These are phyloP conservation scores for Anoplophora glabripennis DNA, from an alignment of 1,140 invertebrate species.

Conservation along the genomic window DNA sequence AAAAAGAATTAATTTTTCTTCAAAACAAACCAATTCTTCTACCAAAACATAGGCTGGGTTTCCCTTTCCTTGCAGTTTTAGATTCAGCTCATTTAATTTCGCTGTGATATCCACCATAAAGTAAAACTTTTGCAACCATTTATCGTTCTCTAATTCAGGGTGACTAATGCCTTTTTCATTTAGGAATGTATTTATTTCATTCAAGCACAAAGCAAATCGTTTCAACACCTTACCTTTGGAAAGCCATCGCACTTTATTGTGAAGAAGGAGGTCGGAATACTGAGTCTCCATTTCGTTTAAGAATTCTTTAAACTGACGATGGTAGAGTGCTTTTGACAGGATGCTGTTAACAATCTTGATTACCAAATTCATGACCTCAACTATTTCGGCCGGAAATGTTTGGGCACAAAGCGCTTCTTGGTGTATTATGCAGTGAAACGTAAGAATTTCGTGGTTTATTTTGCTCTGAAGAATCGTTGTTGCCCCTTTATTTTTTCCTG, in stretches of 20 bases:
- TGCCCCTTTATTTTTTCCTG: too few species aligned
- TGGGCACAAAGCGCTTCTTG: slow-evolving; percentile 35
- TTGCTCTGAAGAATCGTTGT: slow-evolving; percentile 33
- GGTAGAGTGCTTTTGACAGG: too few species aligned
- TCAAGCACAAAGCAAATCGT: slow-evolving; percentile 30
- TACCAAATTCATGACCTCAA: slow-evolving; percentile 34
- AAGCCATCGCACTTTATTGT: slow-evolving; percentile 41
- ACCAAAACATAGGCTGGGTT: slow-evolving; percentile 20
- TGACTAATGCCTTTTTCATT: slow-evolving; percentile 38
- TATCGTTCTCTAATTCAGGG: slow-evolving; percentile 38
- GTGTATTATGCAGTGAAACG: slow-evolving; percentile 44
- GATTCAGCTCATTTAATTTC: slow-evolving; percentile 42
- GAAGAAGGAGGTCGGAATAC: slow-evolving; percentile 39
- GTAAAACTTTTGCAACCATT: slow-evolving; percentile 42
- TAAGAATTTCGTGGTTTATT: slow-evolving; percentile 16
- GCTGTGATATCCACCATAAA: slow-evolving; percentile 40
- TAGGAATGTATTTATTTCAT: slow-evolving; percentile 38
- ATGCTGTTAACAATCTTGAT: too few species aligned
- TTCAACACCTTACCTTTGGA: slow-evolving; percentile 24
- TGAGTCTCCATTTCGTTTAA: slow-evolving; percentile 38
- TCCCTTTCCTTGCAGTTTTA: slow-evolving; percentile 39
- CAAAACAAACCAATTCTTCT: slow-evolving; percentile 37
- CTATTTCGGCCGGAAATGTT: slow-evolving; percentile 33
- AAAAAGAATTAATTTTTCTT: slow-evolving; percentile 36
- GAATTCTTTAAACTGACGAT: slow-evolving; percentile 20